Base-by-base conservation (phyloP, 2,113 vertebrate species). In the Alces alces region DNA sequence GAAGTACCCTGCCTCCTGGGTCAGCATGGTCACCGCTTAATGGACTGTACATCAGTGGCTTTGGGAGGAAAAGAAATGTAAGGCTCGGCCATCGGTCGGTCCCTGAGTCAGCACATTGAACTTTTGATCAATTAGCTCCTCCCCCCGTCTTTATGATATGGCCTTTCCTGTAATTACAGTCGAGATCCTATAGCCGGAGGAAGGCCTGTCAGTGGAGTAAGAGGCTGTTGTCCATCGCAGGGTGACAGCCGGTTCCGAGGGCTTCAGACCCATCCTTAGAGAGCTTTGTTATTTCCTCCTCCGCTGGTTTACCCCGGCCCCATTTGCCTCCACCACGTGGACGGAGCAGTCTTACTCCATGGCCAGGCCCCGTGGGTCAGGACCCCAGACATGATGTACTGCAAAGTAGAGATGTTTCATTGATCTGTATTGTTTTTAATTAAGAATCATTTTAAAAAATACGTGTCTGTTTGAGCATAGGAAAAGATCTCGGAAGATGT, bases 151-250 rank as follows among this genome's bases (percentile, higher is more conserved):
- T 95, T 96, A 97, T 83, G 97, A 80, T 88, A 25, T 54, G 91
- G 76, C 93, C 89, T 95, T 98, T 98, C 96, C 98, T 98, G 98
- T 98, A 98, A 98, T 97, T 95, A 97, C 91, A 97, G 96, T 50
- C 84, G 10, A 89, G 96, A 97, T 96, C 85, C 97, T 96, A 66
- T 95, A 95, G 98, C 98, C 43, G 11, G 95, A 98, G 98, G 97
- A 96, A 97, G 95, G 61, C 86, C 93, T 98, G 97, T 98, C 97
- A 95, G 39, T 97, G 89, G 94, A 90, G 73, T 86, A 43, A 54
- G 80, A 93, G 88, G 95, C 82, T 96, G 93, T 90, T 91, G 96
- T 93, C 96, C 96, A 64, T 95, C 0, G 79, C 25, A 2, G 3
- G 0, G 95, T 97, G 98, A 97, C 94, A 96, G 98, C 86, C 36